Percentiles rank a stretch among this genome's conserved stretches.
phyloP scores from a whole-genome alignment of 92 coral and sea anemone species.

The Montipora capitata region DNA sequence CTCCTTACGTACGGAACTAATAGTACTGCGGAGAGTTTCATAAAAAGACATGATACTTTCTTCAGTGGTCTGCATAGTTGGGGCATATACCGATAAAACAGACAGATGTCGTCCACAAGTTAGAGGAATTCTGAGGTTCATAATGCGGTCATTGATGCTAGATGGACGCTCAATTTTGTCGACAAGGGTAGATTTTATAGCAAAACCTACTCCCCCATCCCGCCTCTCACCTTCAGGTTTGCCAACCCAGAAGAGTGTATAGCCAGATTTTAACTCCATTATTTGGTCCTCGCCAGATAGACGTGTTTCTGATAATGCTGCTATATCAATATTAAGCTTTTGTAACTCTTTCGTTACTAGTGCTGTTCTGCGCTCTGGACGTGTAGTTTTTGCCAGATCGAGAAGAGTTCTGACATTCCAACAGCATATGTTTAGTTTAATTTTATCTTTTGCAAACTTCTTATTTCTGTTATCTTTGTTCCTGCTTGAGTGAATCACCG shows the following conservation, averaged over 20 bases:
- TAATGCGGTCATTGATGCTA: constrained; percentile 7
- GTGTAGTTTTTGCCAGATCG: constrained; percentile 24
- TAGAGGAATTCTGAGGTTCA: constrained; percentile 11
- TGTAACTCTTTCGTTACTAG: no score
- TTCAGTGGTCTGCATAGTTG: constrained; percentile 18
- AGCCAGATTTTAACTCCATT: constrained; percentile 6
- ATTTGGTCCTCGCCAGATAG: neutral
- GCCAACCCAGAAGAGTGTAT: constrained; percentile 30
- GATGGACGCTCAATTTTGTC: neutral
- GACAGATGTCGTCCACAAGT: neutral
- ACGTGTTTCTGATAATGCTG: no score
- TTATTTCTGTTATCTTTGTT: no score
- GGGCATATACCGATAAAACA: constrained; percentile 12
- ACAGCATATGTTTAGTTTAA: neutral
- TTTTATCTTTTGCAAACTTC: no score
- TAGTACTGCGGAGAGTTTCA: constrained; percentile 20
- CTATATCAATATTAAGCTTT: no score
- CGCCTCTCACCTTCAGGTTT: constrained; percentile 23
- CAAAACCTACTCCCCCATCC: constrained; percentile 48
- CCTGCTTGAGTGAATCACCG: constrained; percentile 14
- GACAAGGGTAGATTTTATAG: constrained; percentile 15
- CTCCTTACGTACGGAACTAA: constrained; percentile 31
- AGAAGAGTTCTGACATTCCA: constrained; percentile 63
- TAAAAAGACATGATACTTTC: constrained; percentile 30
- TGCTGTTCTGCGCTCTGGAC: neutral